These are phyloP conservation scores for Dorcus hopei DNA, from an alignment of 2,888 invertebrate genomes.

Conservation along the genomic window DNA sequence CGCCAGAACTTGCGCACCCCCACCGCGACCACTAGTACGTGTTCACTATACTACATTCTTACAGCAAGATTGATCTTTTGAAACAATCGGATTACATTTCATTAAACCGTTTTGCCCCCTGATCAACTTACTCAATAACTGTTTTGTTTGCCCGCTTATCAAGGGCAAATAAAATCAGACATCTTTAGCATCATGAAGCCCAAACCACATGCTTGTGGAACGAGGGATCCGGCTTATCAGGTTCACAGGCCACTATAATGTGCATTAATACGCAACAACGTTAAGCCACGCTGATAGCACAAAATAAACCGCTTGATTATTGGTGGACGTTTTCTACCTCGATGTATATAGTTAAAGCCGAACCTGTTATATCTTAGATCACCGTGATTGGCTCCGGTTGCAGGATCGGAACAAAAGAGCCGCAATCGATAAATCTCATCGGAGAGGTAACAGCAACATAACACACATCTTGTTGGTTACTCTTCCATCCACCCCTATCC, in stretches of 20 bases:
- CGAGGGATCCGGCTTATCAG: slow-evolving; percentile 11
- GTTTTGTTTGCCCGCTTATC: slow-evolving; percentile 8
- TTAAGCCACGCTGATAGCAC: slow-evolving; percentile 7
- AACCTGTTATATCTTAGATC: slow-evolving; percentile 30
- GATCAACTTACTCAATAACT: slow-evolving; percentile 22
- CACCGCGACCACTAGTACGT: slow-evolving; percentile 31
- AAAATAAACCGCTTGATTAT: slow-evolving; percentile 14
- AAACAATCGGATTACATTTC: slow-evolving; percentile 27
- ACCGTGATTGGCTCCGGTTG: slow-evolving; percentile 31
- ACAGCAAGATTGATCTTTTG: slow-evolving; percentile 34
- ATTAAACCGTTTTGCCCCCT: slow-evolving; percentile 21
- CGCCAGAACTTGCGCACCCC: slow-evolving; percentile 40
- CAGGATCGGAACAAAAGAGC: slow-evolving; percentile 31
- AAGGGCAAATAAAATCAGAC: slow-evolving; percentile 14
- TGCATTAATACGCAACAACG: slow-evolving; percentile 8
- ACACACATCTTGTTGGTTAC: slow-evolving; percentile 27
- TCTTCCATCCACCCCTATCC: slow-evolving; percentile 4
- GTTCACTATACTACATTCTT: slow-evolving; percentile 30
- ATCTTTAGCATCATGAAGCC: slow-evolving; percentile 9
- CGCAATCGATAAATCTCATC: slow-evolving; percentile 17
- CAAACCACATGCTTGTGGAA: slow-evolving; percentile 1
- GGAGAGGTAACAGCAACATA: slow-evolving; percentile 33
- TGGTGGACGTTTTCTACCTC: slow-evolving; percentile 25
- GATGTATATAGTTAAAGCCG: slow-evolving; percentile 24
- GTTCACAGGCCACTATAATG: slow-evolving; percentile 1